A percentile compares a stretch with the other conserved stretches of the same genome.
Conservation (phyloP, 2,797 vertebrate genomes). For the Gallinago stenura region DNA sequence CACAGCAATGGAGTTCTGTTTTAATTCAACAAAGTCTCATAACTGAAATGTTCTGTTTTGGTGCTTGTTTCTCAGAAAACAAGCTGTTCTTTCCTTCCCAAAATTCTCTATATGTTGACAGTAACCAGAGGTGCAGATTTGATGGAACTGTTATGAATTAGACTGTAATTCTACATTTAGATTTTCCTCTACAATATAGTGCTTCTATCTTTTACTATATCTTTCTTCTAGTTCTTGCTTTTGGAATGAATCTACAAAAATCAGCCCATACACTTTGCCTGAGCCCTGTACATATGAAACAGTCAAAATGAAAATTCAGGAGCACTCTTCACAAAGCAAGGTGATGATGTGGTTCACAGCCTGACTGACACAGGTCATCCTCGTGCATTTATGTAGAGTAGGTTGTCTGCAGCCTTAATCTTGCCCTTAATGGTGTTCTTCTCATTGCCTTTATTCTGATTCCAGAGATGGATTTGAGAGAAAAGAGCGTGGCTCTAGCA, state of each 20-base stretch:
- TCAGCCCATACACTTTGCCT: not conserved
- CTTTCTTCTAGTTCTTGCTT: not conserved
- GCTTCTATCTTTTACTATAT: not conserved
- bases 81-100: not conserved
- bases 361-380: not conserved
- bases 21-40: not conserved
- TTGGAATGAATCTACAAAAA: not conserved
- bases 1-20: not conserved
- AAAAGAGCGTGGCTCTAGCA: not conserved
- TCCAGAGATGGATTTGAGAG: not conserved
- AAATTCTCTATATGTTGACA: not conserved
- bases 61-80: not conserved
- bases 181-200: not conserved
- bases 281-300: not conserved
- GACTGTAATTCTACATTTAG: not conserved
- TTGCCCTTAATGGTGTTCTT: not conserved
- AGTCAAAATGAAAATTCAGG: not conserved
- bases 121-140: not conserved
- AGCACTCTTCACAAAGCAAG: not conserved
- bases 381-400: not conserved
- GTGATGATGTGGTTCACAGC: not conserved
- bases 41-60: not conserved
- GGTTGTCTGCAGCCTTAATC: not conserved
- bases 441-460: not conserved
- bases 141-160: not conserved